Evolutionary conservation across 1,140 invertebrate genomes (phyloP), one percentile per base, ranked within the genome.

Genomic region (Chlorops oryzae): DNA sequence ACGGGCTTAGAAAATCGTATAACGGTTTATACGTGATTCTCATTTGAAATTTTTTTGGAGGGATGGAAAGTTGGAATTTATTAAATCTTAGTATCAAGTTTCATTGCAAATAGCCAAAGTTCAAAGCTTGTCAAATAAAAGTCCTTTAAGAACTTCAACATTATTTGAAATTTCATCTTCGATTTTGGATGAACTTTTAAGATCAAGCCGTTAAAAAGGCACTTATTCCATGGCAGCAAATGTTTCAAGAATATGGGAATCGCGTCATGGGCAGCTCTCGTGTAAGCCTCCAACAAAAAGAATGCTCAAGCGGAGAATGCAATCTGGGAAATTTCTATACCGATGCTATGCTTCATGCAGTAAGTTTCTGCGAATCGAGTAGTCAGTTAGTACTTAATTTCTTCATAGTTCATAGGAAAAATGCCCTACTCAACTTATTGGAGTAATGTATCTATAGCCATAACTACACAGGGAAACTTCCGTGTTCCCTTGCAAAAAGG

Each of bases 251-350:
- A 1, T 51, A 75, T 0, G 80, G 80, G 2, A 74, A 75, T 44
- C 70, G 75, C 52, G 67, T 79, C 25, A 68, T 87, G 32, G 85
- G 82, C 0, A 51, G 53, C 2, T 77, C 78, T 4, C 74, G 72
- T 52, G 81, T 85, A 0, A 68, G 73, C 28, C 61, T 86, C 3
- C 74, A 76, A 32, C 77, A 78, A 39, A 71, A 70, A 0, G 61
- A 62, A 2, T 88, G 87, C 57, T 59, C 76, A 5, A 72, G 65
- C 18, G 64, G 61, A 0, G 87, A 90, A 67, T 90, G 87, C 62
- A 88, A 85, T 54, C 63, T 90, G 35, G 87, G 86, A 9, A 87
- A 83, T 62, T 76, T 88, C 3, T 78, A 87, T 20, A 80, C 85
- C 2, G 86, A 89, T 54, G 80, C 84, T 1, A 82, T 84, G 70